phyloP scores from a whole-genome alignment of 2,113 vertebrate genomes.

The Gopherus evgoodei region DNA sequence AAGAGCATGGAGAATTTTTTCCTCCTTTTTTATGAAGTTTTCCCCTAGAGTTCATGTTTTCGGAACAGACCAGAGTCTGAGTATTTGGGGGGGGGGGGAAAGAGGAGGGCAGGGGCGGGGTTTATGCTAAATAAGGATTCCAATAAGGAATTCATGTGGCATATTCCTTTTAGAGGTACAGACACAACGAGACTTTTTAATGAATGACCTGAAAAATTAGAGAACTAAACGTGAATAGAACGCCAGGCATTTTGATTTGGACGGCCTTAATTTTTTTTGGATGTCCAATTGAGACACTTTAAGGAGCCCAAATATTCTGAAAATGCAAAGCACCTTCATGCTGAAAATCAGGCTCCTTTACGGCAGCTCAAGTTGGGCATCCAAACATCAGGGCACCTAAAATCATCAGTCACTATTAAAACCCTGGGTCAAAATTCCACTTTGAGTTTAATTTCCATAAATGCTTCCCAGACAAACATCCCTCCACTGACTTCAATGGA shows the following conservation, averaged over 20 bases:
- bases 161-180: conserved; percentile 49
- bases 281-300: conserved; percentile 45
- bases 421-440: not conserved
- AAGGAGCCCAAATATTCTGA: conserved; percentile 1
- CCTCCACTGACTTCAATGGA: not conserved
- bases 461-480: rapidly evolving
- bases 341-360: conserved; percentile 35
- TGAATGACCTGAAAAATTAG: conserved; percentile 65
- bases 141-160: conserved; percentile 3
- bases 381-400: not conserved
- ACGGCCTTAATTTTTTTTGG: conserved; percentile 42
- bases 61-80: conserved; percentile 60
- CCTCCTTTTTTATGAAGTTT: conserved; percentile 44
- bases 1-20: conserved; percentile 9
- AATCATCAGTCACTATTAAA: not conserved
- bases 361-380: conserved; percentile 1
- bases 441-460: not conserved
- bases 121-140: conserved; percentile 62
- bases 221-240: conserved; percentile 62
- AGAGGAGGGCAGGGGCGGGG: not conserved
- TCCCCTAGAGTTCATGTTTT: not conserved
- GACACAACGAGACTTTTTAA: conserved; percentile 61
- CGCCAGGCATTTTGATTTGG: conserved; percentile 25
- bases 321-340: not conserved
- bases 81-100: conserved; percentile 46